A percentile compares a stretch with the other conserved stretches of the same genome.
These are phyloP conservation scores for Chrysocyon brachyurus DNA, from an alignment of 2,797 vertebrate genomes.

Conservation along the genomic window DNA sequence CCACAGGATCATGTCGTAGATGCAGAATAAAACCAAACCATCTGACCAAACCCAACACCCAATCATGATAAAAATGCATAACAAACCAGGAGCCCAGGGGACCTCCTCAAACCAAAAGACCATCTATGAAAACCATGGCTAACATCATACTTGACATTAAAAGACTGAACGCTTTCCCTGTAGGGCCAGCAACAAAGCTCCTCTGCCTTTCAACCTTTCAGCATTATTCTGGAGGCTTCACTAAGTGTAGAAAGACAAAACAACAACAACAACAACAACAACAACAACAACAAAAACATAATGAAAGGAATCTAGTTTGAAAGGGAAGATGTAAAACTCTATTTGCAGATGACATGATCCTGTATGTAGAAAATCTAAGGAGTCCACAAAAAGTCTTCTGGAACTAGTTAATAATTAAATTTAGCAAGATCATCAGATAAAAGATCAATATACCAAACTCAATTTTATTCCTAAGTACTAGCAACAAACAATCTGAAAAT, in stretches of 20 bases:
- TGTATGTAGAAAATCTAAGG: not conserved
- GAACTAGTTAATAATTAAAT: not conserved
- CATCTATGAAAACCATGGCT: not conserved
- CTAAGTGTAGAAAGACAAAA: not conserved
- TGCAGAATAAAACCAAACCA: not conserved
- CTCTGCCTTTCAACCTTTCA: too few species aligned
- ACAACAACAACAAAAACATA: not conserved
- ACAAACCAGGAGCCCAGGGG: not conserved
- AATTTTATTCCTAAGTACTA: not conserved
- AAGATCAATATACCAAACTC: not conserved
- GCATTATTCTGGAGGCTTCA: not conserved
- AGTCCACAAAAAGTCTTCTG: not conserved
- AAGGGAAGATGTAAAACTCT: not conserved
- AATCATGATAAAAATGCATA: not conserved
- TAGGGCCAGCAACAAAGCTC: not conserved
- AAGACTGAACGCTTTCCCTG: not conserved
- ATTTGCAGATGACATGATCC: not conserved
- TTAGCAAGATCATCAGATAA: not conserved
- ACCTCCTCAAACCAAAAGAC: not conserved
- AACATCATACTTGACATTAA: not conserved
- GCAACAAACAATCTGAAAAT: not conserved
- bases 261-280: not conserved
- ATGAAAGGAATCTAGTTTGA: not conserved
- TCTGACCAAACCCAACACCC: not conserved
- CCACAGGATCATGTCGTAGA: accelerated